These are phyloP conservation scores for Druceiella hillmani DNA, from an alignment of 2,888 invertebrate genomes.

Conservation along the genomic window DNA sequence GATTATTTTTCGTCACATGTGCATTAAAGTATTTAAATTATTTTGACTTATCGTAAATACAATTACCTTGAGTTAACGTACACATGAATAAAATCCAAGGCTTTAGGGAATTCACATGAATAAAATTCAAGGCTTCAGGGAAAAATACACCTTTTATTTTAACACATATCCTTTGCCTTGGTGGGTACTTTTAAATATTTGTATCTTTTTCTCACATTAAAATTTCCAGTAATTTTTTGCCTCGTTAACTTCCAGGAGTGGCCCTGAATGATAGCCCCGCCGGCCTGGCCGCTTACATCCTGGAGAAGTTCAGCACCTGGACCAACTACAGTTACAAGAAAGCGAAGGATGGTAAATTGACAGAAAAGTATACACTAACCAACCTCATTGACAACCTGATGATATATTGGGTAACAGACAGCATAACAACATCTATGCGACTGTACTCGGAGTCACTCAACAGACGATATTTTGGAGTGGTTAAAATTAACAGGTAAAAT, in stretches of 20 bases:
- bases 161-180: too few species aligned
- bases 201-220: too few species aligned
- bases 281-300: conserved; percentile 82
- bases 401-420: conserved; percentile 50
- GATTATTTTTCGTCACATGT: too few species aligned
- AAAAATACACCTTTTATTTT: too few species aligned
- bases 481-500: conserved; percentile 31
- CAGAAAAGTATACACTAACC: conserved; percentile 37
- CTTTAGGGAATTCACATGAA: too few species aligned
- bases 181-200: conserved; percentile 27
- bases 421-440: conserved; percentile 45
- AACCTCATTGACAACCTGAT: conserved; percentile 50
- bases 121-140: too few species aligned
- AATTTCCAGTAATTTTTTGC: conserved; percentile 30
- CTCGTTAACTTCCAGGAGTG: conserved; percentile 46
- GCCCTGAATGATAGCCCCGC: conserved; percentile 73
- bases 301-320: conserved; percentile 80
- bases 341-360: conserved; percentile 60
- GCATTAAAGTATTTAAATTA: too few species aligned
- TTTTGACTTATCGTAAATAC: too few species aligned
- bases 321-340: conserved; percentile 51
- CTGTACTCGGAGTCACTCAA: conserved; percentile 56
- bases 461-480: conserved; percentile 27
- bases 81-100: too few species aligned
- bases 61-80: too few species aligned